These are phyloP conservation scores for Melanostoma mellinum DNA, from an alignment of 2,888 invertebrate genomes.

Conservation along the genomic window DNA sequence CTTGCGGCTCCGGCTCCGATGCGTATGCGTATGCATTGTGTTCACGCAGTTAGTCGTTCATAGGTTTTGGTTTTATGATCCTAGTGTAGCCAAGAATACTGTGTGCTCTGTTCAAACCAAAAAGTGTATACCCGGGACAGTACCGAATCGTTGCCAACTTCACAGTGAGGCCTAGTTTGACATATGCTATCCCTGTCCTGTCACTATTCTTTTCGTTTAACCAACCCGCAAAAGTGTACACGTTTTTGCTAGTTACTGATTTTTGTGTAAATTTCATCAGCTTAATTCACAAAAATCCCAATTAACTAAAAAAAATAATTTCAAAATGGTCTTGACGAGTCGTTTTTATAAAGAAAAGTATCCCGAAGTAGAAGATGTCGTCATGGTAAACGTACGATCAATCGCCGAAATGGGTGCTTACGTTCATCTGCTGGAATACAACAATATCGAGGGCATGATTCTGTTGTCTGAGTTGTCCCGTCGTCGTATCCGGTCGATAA, in stretches of 20 bases:
- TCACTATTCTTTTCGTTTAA: slow-evolving; percentile 52
- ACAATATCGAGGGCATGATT: slow-evolving; percentile 99
- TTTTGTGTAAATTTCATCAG: slow-evolving; percentile 50
- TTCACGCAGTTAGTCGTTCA: too few relatives aligned
- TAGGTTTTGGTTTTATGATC: too few relatives aligned
- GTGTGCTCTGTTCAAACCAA: not conserved
- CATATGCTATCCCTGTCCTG: slow-evolving; percentile 2
- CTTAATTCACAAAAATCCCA: slow-evolving; percentile 33
- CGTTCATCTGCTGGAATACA: slow-evolving; percentile 98
- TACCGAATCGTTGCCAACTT: slow-evolving; percentile 5
- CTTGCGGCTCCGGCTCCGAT: too few relatives aligned
- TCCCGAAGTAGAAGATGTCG: slow-evolving; percentile 99
- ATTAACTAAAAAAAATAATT: slow-evolving; percentile 13
- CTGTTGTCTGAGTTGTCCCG: slow-evolving; percentile 98
- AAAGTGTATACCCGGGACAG: slow-evolving; percentile 4
- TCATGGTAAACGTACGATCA: slow-evolving; percentile 98
- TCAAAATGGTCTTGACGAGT: slow-evolving; percentile 94
- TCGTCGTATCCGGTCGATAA: slow-evolving; percentile 99
- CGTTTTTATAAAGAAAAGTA: slow-evolving; percentile 98
- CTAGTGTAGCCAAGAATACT: too few relatives aligned
- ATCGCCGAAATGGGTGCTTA: slow-evolving; percentile 99
- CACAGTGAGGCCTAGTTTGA: slow-evolving; percentile 29
- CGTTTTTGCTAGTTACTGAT: slow-evolving; percentile 58
- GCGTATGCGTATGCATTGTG: too few relatives aligned
- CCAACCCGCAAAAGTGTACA: slow-evolving; percentile 65